phyloP scores from a whole-genome alignment of 2,888 invertebrate species.

The Linyphia triangularis region DNA sequence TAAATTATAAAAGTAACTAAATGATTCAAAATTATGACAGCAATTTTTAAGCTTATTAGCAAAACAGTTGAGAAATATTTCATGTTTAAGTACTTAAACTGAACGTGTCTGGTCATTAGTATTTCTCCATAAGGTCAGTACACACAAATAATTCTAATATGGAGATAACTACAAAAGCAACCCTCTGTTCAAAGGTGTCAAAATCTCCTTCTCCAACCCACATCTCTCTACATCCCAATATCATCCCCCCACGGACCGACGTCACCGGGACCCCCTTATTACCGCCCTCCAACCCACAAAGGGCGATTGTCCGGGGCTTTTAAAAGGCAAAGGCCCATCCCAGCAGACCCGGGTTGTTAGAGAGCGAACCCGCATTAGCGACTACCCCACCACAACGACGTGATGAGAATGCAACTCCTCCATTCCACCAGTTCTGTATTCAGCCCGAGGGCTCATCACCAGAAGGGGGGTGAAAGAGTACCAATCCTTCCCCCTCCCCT shows the following conservation, averaged over 20 bases:
- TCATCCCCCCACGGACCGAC: background rate
- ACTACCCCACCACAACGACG: slow-evolving; percentile 69
- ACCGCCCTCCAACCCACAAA: slow-evolving; percentile 22
- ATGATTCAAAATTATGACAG: no score
- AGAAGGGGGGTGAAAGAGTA: slow-evolving; percentile 14
- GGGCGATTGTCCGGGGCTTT: slow-evolving; percentile 68
- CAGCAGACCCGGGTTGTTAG: slow-evolving; percentile 13
- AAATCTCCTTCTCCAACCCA: no score
- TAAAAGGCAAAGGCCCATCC: slow-evolving; percentile 63
- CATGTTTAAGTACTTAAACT: no score
- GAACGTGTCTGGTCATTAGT: no score
- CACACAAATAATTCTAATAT: no score
- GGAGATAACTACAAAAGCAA: no score
- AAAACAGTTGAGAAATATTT: no score
- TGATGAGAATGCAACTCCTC: slow-evolving; percentile 69
- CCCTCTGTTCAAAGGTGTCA: no score
- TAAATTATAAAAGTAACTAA: no score
- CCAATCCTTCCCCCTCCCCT: slow-evolving; percentile 3
- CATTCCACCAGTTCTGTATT: slow-evolving; percentile 69
- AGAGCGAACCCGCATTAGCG: slow-evolving; percentile 69
- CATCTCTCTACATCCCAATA: background rate
- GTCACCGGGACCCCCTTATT: slow-evolving; percentile 53
- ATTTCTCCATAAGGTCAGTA: no score
- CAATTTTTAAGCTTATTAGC: no score
- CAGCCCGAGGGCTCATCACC: slow-evolving; percentile 72